Evolutionary conservation across 2,113 vertebrate species (phyloP), one percentile per base, ranked within the genome.

Genomic region (Brevimyrus niger): DNA sequence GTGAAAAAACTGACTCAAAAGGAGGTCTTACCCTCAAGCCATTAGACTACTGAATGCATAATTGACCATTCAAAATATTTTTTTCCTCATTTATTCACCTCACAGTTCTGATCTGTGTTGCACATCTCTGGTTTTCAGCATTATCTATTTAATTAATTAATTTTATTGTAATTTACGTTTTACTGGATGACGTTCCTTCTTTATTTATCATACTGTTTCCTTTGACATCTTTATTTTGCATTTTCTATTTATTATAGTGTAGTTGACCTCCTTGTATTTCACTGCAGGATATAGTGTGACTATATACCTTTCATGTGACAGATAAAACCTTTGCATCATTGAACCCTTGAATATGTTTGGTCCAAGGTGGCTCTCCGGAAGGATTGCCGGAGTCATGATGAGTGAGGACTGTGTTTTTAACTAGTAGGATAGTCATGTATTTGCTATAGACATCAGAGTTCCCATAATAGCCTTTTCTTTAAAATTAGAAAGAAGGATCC

Each of bases 381-480:
- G 35, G n/a, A 19, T 42, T 42, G 88, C 87, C 61, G 88, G 48
- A 58, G 95, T 94, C 93, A 93, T 80, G 90, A 93, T 94, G 50
- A 95, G 94, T 92, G 93, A 94, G 10, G 4, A 92, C 90, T 94
- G 91, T 90, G 92, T 94, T 91, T 93, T 94, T 94, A 93, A 90
- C 82, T 85, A 23, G 23, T 92, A 31, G 61, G 61, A 69, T 21
- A 92, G 94, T 92, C 94, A 91, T 19, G 19, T 47, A 0, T 83
- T 44, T 96, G 94, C 95, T 94, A 95, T 84, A 89, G 95, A 97
- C 95, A 96, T 97, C 94, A 65, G 94, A 95, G 97, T 97, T 97
- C 96, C 96, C 93, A 91, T 95, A 96, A 95, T 95, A 96, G 94
- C 89, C 94, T 94, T 92, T 92, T 92, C 92, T 92, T 95, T 93